Conservation (phyloP, 2,113 vertebrate genomes). For the Sceloporus undulatus region DNA sequence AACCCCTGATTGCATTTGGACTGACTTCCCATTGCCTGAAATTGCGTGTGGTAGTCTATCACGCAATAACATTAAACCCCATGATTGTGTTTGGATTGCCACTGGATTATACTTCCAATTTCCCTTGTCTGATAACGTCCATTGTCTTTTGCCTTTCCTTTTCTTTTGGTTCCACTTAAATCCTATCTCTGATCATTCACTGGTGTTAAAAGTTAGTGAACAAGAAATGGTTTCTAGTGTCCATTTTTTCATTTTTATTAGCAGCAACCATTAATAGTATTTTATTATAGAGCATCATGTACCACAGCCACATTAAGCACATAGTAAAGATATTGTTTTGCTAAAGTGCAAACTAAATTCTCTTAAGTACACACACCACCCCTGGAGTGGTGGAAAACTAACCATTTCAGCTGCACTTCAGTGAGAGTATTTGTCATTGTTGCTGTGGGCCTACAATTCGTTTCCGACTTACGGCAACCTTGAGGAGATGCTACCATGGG, state of each 20-base stretch:
- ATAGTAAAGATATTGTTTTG: not conserved
- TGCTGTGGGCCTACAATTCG: too few relatives aligned
- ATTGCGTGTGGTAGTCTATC: too few relatives aligned
- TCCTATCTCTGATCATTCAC: not conserved
- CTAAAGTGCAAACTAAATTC: not conserved
- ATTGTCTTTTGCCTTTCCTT: not conserved
- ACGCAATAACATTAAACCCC: too few relatives aligned
- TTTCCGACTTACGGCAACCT: too few relatives aligned
- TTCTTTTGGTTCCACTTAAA: not conserved
- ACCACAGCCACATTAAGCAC: not conserved
- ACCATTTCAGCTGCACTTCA: not conserved
- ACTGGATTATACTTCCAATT: too few relatives aligned
- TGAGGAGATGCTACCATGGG: too few relatives aligned
- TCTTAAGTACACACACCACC: not conserved
- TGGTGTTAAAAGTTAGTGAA: not conserved
- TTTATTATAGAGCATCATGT: not conserved
- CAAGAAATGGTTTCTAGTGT: not conserved
- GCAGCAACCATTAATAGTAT: not conserved
- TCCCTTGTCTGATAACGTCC: too few relatives aligned
- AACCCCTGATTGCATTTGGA: too few relatives aligned
- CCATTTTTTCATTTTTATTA: not conserved
- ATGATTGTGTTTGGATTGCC: too few relatives aligned
- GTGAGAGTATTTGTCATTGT: not conserved
- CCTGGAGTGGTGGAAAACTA: not conserved
- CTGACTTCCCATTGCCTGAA: too few relatives aligned